phyloP scores from a whole-genome alignment of 2,888 invertebrate species.

The Drosophila helvetica region DNA sequence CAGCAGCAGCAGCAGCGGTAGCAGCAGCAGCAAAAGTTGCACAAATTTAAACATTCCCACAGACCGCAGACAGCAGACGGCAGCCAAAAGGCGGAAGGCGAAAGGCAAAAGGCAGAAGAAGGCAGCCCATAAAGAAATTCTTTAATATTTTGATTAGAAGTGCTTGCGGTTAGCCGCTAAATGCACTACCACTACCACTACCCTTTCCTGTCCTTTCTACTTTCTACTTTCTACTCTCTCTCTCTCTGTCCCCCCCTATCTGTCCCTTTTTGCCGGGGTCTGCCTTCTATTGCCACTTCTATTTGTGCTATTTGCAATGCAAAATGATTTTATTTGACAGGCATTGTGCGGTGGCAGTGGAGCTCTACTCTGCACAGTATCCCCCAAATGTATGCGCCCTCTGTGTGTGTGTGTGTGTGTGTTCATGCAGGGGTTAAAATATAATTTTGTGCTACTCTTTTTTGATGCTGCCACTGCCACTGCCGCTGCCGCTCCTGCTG shows the following conservation, averaged over 20 bases:
- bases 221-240: neutral
- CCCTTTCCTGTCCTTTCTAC: neutral
- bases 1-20: neutral
- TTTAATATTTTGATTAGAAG: constrained; percentile 70
- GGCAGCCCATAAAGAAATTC: constrained; percentile 50
- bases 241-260: neutral
- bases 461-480: constrained; percentile 19
- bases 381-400: constrained; percentile 42
- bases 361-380: neutral
- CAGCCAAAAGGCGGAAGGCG: constrained; percentile 21
- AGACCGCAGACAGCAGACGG: constrained; percentile 22
- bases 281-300: neutral
- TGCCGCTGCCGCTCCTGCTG: constrained; percentile 35
- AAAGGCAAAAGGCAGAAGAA: neutral
- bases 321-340: constrained; percentile 69
- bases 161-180: constrained; percentile 65
- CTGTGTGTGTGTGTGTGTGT: constrained; percentile 39
- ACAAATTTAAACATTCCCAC: constrained; percentile 39
- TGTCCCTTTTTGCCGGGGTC: neutral
- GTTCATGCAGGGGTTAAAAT: constrained; percentile 22
- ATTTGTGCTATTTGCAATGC: constrained; percentile 61
- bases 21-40: constrained; percentile 25
- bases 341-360: constrained; percentile 41
- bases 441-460: constrained; percentile 18
- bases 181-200: constrained; percentile 34